Percentiles rank a stretch among this genome's conserved stretches.
These are phyloP conservation scores for Eledona agricola DNA, from an alignment of 2,888 invertebrate genomes.

Conservation along the genomic window DNA sequence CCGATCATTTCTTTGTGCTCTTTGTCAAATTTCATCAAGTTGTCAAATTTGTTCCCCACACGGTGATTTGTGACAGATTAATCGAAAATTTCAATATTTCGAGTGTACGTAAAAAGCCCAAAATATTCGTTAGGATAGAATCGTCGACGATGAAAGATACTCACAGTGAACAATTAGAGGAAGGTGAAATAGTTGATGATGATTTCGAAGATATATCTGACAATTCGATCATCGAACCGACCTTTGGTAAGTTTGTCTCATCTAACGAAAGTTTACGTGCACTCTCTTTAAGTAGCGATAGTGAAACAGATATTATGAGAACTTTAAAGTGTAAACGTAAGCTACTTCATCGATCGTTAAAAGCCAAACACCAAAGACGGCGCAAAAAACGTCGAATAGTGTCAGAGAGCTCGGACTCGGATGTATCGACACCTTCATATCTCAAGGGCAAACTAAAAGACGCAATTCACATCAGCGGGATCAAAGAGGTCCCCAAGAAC, in stretches of 20 bases:
- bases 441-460: conserved; percentile 61
- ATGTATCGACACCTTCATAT: conserved; percentile 47
- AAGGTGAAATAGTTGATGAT: conserved; percentile 62
- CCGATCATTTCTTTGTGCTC: too few relatives aligned
- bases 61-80: conserved; percentile 4
- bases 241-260: conserved; percentile 59
- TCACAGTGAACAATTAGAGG: conserved; percentile 53
- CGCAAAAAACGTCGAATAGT: conserved; percentile 6
- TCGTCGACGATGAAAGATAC: too few relatives aligned
- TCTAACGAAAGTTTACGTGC: conserved; percentile 58
- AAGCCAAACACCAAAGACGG: conserved; percentile 25
- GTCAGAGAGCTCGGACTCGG: conserved; percentile 49
- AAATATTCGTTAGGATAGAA: too few relatives aligned
- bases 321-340: conserved; percentile 20
- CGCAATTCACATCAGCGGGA: conserved; percentile 62
- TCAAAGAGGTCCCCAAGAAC: conserved; percentile 32
- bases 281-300: conserved; percentile 62
- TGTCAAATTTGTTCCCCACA: too few relatives aligned
- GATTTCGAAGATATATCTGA: conserved; percentile 61
- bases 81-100: not conserved
- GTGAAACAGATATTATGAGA: conserved; percentile 46
- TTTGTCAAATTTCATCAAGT: not conserved
- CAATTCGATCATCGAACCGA: conserved; percentile 54
- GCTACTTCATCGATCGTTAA: conserved; percentile 26
- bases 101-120: conserved; percentile 5